phyloP scores from a whole-genome alignment of 2,797 vertebrate species.

The Threskiornis aethiopicus region DNA sequence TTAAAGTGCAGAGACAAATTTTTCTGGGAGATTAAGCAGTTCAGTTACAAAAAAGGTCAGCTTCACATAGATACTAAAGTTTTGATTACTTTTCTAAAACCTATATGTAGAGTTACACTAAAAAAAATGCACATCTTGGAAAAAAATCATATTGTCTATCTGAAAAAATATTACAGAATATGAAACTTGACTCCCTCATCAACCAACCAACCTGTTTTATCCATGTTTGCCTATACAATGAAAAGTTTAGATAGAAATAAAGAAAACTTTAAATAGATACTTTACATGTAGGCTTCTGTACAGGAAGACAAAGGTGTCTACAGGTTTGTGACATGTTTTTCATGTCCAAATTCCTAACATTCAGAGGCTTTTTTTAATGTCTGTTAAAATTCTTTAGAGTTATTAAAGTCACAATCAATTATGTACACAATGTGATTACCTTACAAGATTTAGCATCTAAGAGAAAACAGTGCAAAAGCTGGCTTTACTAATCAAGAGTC shows the following conservation, averaged over 20 bases:
- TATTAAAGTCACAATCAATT: neutral
- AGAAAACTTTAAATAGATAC: neutral
- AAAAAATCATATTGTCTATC: neutral
- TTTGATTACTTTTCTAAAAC: conserved; percentile 11
- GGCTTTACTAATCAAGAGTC: neutral
- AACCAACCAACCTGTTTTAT: neutral
- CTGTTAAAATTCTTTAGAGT: neutral
- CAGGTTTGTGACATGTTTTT: neutral
- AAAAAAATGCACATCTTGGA: neutral
- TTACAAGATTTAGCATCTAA: neutral
- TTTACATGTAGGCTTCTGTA: neutral
- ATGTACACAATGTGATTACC: neutral
- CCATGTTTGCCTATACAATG: neutral
- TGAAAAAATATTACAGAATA: neutral
- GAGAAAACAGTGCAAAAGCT: neutral
- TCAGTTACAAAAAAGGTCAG: neutral
- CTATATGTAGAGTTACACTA: neutral
- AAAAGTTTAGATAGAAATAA: neutral
- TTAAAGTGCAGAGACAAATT: neutral
- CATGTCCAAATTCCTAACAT: neutral
- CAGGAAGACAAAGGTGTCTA: neutral
- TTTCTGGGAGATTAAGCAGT: neutral
- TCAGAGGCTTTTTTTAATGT: neutral
- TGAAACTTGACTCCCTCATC: neutral
- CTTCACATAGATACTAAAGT: neutral